Evolutionary conservation across 2,888 invertebrate species (phyloP).

Genomic region (Rhingia rostrata): DNA sequence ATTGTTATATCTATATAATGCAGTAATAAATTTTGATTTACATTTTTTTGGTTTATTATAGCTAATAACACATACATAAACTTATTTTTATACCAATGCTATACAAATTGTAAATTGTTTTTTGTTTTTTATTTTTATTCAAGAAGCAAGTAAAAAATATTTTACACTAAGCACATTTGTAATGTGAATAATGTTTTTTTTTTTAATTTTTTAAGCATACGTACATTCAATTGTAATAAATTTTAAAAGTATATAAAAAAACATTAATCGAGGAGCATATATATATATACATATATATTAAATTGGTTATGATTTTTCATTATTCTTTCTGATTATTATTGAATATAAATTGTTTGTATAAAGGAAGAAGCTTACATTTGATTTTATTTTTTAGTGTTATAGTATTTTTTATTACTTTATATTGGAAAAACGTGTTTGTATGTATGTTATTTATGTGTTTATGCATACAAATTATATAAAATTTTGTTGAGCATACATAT

Average conservation of each 20-base stretch:
- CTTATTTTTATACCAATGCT: constrained; percentile 28
- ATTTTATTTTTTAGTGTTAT: not conserved
- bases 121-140: constrained; percentile 20
- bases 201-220: constrained; percentile 7
- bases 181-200: constrained; percentile 25
- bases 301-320: not conserved
- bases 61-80: constrained; percentile 61
- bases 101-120: constrained; percentile 26
- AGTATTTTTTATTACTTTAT: not conserved
- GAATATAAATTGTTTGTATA: constrained; percentile 14
- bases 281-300: not conserved
- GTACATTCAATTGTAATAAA: constrained; percentile 19
- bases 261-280: constrained; percentile 7
- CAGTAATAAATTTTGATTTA: constrained; percentile 66
- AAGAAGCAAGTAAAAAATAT: constrained; percentile 71
- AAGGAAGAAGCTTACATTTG: constrained; percentile 14
- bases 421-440: no score
- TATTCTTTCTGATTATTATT: not conserved
- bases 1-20: constrained; percentile 33
- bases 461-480: constrained; percentile 17
- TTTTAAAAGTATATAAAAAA: constrained; percentile 2
- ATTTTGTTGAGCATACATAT: constrained; percentile 29
- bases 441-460: not conserved
- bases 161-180: constrained; percentile 58
- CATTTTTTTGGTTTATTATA: constrained; percentile 30